Evolutionary conservation across 2,888 invertebrate species (phyloP).

Genomic region (Dynastes hyllus): DNA sequence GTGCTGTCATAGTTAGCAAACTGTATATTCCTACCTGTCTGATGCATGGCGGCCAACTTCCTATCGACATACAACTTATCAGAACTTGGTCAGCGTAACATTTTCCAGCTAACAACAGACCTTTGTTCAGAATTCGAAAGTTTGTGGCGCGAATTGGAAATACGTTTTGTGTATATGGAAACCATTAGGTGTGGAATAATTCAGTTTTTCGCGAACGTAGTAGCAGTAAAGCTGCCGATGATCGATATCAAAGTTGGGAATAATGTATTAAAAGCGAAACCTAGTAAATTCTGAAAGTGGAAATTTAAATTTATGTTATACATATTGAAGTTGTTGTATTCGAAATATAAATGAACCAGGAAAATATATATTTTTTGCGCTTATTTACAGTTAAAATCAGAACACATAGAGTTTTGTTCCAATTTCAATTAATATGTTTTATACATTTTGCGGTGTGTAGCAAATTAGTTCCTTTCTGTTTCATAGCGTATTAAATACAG

Average conservation of each 20-base stretch:
- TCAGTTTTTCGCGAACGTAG: neutral
- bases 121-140: constrained; percentile 13
- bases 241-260: neutral
- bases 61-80: constrained; percentile 47
- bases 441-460: no score
- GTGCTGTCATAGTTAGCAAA: constrained; percentile 41
- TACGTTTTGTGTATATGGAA: neutral
- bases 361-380: no score
- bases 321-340: no score
- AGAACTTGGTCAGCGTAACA: constrained; percentile 27
- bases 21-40: constrained; percentile 13
- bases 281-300: neutral
- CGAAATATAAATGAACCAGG: no score
- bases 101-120: neutral
- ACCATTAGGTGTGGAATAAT: constrained; percentile 3
- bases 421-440: no score
- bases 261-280: neutral
- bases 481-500: no score
- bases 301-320: neutral
- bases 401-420: no score
- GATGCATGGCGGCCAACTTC: constrained; percentile 9
- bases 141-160: constrained; percentile 7
- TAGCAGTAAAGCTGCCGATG: neutral
- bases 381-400: no score
- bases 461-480: no score